These are phyloP conservation scores for Hypsibius dujardini DNA, from an alignment of 1,140 invertebrate genomes.

Conservation along the genomic window DNA sequence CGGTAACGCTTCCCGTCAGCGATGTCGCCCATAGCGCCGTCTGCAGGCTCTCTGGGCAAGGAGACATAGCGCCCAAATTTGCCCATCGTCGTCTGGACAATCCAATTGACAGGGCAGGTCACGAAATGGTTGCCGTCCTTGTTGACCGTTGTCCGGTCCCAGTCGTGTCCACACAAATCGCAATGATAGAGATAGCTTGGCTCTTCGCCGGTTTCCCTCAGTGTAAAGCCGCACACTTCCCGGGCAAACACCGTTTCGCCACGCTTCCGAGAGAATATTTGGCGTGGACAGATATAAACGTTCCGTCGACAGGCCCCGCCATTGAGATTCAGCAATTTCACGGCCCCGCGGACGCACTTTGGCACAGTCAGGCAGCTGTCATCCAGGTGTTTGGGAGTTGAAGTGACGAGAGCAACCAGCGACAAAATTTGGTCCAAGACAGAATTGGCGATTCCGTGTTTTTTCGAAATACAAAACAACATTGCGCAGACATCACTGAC, in stretches of 20 bases:
- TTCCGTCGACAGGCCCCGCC: neutral
- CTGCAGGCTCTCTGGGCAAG: neutral
- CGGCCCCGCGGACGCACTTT: neutral
- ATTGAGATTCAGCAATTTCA: neutral
- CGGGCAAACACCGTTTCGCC: neutral
- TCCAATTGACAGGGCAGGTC: neutral
- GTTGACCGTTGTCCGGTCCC: neutral
- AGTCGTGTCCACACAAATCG: neutral
- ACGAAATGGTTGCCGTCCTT: slow-evolving; percentile 9
- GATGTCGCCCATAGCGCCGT: neutral
- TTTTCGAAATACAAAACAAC: neutral
- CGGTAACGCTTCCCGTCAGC: neutral
- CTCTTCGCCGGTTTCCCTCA: neutral
- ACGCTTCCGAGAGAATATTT: no score
- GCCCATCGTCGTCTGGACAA: neutral
- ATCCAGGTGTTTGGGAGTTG: neutral
- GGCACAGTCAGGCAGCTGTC: neutral
- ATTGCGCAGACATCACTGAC: neutral
- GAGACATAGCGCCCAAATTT: neutral
- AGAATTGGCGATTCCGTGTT: neutral
- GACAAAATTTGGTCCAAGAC: neutral
- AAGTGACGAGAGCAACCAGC: neutral
- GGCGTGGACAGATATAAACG: neutral
- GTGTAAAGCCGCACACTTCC: neutral
- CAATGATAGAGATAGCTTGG: neutral